Evolutionary conservation across 2,888 invertebrate species (phyloP).

Genomic region (Phyllotreta striolata): DNA sequence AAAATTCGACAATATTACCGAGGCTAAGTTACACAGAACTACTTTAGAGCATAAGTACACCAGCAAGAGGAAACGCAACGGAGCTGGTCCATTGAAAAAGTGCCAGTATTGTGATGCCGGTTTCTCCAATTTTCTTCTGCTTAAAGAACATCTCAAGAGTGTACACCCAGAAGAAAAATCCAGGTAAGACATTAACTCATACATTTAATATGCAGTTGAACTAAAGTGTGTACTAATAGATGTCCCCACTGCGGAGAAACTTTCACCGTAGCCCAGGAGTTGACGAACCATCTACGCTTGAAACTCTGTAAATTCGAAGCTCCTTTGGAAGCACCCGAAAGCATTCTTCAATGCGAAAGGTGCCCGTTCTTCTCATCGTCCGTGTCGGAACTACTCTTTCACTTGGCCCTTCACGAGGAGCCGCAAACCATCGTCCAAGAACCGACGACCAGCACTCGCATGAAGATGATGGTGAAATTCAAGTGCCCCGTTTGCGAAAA

Average conservation of each 20-base stretch:
- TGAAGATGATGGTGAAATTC: conserved; percentile 62
- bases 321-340: conserved; percentile 37
- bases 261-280: conserved; percentile 77
- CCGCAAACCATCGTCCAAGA: conserved; percentile 56
- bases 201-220: background rate
- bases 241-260: conserved; percentile 76
- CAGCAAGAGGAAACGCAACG: conserved; percentile 61
- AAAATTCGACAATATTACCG: conserved; percentile 68
- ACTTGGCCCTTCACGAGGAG: conserved; percentile 72
- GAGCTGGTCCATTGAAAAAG: conserved; percentile 59
- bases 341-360: conserved; percentile 63
- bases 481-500: conserved; percentile 75
- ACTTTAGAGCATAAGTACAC: conserved; percentile 70
- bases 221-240: conserved; percentile 58
- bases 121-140: conserved; percentile 64
- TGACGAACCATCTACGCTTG: conserved; percentile 74
- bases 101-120: conserved; percentile 70
- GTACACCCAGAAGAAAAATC: conserved; percentile 71
- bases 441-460: conserved; percentile 49
- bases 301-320: conserved; percentile 65
- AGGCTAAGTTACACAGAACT: conserved; percentile 73
- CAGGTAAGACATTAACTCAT: conserved; percentile 62
- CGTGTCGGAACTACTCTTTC: conserved; percentile 76
- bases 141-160: conserved; percentile 70
- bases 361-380: conserved; percentile 71